These are phyloP conservation scores for Trachelus tabidus DNA, from an alignment of 2,888 invertebrate genomes.

Conservation along the genomic window DNA sequence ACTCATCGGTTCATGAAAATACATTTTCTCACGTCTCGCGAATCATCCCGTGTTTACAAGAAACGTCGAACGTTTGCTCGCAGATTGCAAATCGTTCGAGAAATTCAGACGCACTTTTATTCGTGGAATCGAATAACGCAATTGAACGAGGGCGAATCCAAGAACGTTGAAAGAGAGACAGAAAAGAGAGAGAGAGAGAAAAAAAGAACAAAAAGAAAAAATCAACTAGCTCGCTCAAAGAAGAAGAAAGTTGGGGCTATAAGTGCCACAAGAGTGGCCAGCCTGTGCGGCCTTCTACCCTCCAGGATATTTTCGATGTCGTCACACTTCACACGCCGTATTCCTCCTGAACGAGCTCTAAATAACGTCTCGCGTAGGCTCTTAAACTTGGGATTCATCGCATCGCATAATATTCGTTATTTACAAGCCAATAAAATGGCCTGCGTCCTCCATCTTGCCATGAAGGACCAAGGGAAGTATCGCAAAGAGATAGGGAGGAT, in stretches of 20 bases:
- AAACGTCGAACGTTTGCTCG: neutral
- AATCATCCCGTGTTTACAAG: neutral
- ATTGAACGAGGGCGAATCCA: neutral
- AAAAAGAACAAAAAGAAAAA: neutral
- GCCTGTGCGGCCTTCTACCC: neutral
- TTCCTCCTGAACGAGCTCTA: conserved; percentile 12
- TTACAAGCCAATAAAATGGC: conserved; percentile 30
- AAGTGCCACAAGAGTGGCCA: neutral
- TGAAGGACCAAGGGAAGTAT: neutral
- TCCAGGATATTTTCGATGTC: conserved; percentile 1
- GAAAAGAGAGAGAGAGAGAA: neutral
- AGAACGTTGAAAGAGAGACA: neutral
- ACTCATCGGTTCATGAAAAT: neutral
- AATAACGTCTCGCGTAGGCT: conserved; percentile 22
- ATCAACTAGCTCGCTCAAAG: neutral
- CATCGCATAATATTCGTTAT: conserved; percentile 30
- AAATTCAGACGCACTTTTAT: neutral
- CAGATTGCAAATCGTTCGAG: neutral
- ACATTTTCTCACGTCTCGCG: neutral
- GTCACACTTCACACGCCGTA: conserved; percentile 2
- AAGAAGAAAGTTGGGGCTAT: neutral
- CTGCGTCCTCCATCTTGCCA: neutral
- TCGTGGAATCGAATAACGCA: neutral
- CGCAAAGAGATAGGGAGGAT: neutral
- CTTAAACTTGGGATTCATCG: conserved; percentile 21